Base-by-base conservation (phyloP, 1,140 invertebrate species). In the Copidosoma floridanum region DNA sequence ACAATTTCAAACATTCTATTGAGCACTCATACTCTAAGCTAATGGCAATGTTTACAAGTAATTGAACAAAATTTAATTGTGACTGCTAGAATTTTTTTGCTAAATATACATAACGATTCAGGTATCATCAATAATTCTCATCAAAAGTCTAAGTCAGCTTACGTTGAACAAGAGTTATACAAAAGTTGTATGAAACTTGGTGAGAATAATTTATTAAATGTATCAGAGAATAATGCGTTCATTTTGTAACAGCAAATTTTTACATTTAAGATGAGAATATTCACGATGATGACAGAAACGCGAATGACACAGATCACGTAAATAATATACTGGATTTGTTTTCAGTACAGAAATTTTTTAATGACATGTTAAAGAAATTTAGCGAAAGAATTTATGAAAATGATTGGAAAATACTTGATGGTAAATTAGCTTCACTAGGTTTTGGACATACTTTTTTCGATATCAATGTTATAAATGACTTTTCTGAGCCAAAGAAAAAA, bases 111-210 rank as follows among this genome's bases (percentile, higher is more conserved):
- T n/a, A n/a, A n/a, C n/a, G n/a, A n/a, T n/a, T n/a, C 32, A 51
- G 48, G 37, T 12, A 2, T 51, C 6, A 21, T 51, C 6, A 37
- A 29, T 10, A 16, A 32, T 8, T 12, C 29, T 32, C 6, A 32
- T 32, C 6, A 32, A 32, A 12, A 32, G 6, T 32, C 26, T 11
- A 20, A 5, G 14, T 37, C 32, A 6, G 12, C 37, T 3, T 12
- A 12, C 5, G 10, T 40, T 24, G 50, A 53, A 53, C 18, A 18
- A 24, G 20, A 38, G 12, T 16, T 53, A 10, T 40, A n/a, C 2
- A 14, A 38, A 38, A 53, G 23, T 16, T 53, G 50, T 11, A 40
- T 53, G 50, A 24, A 40, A 18, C 37, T 53, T 7, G 50, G 50
- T 53, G 20, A 7, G 35, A 26, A 24, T 14, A n/a, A n/a, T n/a